Evolutionary conservation across 1,140 invertebrate genomes (phyloP).

Genomic region (Drosophila serrata): DNA sequence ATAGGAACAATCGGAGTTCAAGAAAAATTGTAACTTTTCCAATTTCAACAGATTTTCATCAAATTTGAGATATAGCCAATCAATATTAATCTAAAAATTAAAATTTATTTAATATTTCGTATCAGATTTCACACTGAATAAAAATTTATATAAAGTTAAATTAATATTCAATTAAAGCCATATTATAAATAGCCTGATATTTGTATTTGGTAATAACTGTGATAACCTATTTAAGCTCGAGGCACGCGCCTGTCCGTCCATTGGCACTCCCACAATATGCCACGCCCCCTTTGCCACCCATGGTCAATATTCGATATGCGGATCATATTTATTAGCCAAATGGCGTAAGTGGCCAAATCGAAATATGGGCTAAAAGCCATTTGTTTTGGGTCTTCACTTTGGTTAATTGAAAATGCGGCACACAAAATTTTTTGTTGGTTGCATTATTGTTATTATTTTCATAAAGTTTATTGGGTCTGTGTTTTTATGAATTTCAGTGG

Average conservation of each 20-base stretch:
- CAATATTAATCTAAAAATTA: too few species aligned
- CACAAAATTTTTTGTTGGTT: constrained; percentile 26
- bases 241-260: background rate
- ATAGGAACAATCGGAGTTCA: too few species aligned
- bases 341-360: constrained; percentile 21
- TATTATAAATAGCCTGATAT: constrained; percentile 1
- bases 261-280: background rate
- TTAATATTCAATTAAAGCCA: constrained; percentile 25
- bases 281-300: constrained; percentile 22
- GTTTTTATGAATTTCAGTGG: constrained; percentile 14
- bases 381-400: constrained; percentile 40
- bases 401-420: constrained; percentile 42
- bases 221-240: constrained; percentile 2
- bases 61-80: too few species aligned
- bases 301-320: constrained; percentile 73
- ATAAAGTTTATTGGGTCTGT: constrained; percentile 31
- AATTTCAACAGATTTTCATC: too few species aligned
- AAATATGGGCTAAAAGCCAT: constrained; percentile 9
- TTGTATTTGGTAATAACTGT: constrained; percentile 16
- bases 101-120: background rate
- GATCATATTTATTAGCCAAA: constrained; percentile 47
- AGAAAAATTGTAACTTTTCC: too few species aligned
- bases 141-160: constrained; percentile 4
- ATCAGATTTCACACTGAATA: background rate
- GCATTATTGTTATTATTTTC: constrained; percentile 51